Evolutionary conservation across 2,797 vertebrate species (phyloP).

Genomic region (Bucorvus abyssinicus): DNA sequence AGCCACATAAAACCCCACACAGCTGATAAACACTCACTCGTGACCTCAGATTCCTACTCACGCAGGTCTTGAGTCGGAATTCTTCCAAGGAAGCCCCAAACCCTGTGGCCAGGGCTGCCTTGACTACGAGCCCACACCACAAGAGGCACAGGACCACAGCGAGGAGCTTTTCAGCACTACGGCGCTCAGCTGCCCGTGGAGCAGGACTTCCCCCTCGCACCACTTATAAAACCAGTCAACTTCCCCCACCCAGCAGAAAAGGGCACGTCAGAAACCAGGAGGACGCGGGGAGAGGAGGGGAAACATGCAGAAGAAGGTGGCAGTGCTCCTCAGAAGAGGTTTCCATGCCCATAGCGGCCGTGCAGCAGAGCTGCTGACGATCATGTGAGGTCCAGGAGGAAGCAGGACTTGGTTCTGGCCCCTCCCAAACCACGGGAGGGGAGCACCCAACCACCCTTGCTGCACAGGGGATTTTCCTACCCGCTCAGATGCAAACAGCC

Average conservation of each 20-base stretch:
- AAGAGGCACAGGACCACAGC: not conserved
- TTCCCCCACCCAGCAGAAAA: not conserved
- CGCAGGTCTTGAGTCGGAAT: accelerated
- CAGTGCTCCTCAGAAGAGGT: not conserved
- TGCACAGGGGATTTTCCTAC: not conserved
- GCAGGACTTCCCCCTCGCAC: not conserved
- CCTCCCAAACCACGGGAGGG: not conserved
- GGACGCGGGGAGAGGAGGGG: not conserved
- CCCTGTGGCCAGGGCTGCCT: not conserved
- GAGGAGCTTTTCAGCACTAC: not conserved
- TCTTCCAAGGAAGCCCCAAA: not conserved
- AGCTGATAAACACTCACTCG: not conserved
- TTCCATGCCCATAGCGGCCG: not conserved
- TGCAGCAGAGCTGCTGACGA: accelerated
- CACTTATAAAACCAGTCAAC: not conserved
- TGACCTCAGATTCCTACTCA: not conserved
- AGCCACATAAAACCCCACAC: not conserved
- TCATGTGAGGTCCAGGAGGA: not conserved
- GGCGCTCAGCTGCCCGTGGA: not conserved
- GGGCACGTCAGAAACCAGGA: not conserved
- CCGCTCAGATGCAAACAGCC: too few species aligned
- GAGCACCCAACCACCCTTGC: not conserved
- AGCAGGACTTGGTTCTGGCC: accelerated
- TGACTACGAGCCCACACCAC: not conserved
- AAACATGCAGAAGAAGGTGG: not conserved